These are phyloP conservation scores for Nycticryphes semicollaris DNA, from an alignment of 2,113 vertebrate genomes.

Conservation along the genomic window DNA sequence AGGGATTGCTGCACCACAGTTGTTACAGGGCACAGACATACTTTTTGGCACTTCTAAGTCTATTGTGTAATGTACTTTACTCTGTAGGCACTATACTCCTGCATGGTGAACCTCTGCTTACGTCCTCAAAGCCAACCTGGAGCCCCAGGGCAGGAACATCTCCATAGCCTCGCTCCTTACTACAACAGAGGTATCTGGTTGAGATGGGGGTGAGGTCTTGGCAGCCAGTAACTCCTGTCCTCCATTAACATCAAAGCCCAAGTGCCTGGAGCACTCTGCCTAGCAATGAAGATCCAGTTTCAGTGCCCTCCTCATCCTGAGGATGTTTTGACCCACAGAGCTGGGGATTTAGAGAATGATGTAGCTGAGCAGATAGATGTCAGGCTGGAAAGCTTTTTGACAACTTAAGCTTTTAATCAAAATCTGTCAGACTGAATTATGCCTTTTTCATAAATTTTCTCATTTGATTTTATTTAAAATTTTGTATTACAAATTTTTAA, in stretches of 20 bases:
- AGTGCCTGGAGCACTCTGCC: neutral
- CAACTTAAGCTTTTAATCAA: neutral
- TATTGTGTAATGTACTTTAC: neutral
- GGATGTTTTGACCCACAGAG: neutral
- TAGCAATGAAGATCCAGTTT: neutral
- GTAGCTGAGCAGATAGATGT: neutral
- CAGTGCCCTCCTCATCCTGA: neutral
- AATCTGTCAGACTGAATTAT: neutral
- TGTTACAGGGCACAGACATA: neutral
- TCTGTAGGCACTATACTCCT: neutral
- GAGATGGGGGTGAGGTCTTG: neutral
- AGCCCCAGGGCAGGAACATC: neutral
- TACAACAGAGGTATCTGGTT: neutral
- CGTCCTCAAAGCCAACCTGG: neutral
- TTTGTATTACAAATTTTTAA: neutral
- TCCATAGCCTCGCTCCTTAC: neutral
- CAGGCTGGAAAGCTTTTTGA: neutral
- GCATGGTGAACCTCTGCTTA: neutral
- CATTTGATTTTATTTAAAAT: neutral
- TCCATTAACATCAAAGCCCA: neutral
- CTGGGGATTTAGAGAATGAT: neutral
- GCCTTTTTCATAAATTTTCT: neutral
- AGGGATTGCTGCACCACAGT: neutral
- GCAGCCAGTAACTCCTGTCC: neutral
- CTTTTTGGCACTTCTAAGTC: neutral